phyloP scores from a whole-genome alignment of 2,797 vertebrate genomes.

The Fistularia commersonii region DNA sequence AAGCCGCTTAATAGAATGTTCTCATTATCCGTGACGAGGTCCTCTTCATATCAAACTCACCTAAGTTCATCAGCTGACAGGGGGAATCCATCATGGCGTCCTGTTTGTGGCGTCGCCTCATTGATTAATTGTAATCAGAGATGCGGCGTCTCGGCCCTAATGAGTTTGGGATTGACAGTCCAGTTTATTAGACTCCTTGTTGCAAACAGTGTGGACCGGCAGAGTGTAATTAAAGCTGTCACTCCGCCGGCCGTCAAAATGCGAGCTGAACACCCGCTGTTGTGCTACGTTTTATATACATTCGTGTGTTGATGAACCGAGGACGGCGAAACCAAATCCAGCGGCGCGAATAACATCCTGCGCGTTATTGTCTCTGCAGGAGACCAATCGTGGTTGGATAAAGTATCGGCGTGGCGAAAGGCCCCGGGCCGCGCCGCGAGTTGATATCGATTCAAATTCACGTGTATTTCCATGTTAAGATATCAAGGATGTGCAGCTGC shows the following conservation, averaged over 20 bases:
- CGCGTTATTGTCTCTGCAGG: too few species aligned
- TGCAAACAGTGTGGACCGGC: conserved; percentile 42
- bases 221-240: conserved; percentile 61
- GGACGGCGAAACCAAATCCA: too few species aligned
- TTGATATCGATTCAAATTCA: too few species aligned
- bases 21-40: conserved; percentile 32
- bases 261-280: conserved; percentile 20
- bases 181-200: conserved; percentile 59
- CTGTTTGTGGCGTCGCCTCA: conserved; percentile 41
- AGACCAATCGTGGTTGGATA: too few species aligned
- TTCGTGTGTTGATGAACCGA: neutral
- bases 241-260: conserved; percentile 30
- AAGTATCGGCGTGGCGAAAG: too few species aligned
- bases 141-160: conserved; percentile 41
- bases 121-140: conserved; percentile 65
- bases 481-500: too few species aligned
- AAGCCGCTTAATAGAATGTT: conserved; percentile 10
- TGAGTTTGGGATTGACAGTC: conserved; percentile 65
- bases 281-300: conserved; percentile 25
- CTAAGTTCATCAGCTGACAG: conserved; percentile 33
- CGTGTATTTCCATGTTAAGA: too few species aligned
- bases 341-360: too few species aligned
- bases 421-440: too few species aligned
- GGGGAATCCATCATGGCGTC: conserved; percentile 39
- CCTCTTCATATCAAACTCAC: conserved; percentile 32